Percentiles rank a stretch among this genome's conserved stretches.
Conservation (phyloP, 1,140 invertebrate species). For the Eupristina koningsbergeri region DNA sequence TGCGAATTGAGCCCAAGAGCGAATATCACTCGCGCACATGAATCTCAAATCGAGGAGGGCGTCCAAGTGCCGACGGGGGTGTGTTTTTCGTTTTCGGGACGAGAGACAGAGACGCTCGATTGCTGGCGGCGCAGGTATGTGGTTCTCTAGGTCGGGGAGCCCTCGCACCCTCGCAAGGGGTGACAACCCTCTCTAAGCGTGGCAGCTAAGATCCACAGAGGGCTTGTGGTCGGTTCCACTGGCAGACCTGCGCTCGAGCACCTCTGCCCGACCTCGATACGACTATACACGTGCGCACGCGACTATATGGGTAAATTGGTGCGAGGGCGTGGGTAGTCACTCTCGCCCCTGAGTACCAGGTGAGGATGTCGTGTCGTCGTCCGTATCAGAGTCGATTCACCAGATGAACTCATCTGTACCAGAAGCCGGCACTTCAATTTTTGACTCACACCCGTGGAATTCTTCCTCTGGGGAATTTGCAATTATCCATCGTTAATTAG, state of each 20-base stretch:
- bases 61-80: not conserved
- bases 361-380: not conserved
- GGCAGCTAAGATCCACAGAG: not conserved
- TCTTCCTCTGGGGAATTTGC: too few relatives aligned
- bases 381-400: too few relatives aligned
- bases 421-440: too few relatives aligned
- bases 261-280: conserved; percentile 62
- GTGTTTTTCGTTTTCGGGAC: not conserved
- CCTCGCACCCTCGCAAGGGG: not conserved
- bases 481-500: too few relatives aligned
- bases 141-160: not conserved
- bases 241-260: conserved; percentile 63
- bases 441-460: too few relatives aligned
- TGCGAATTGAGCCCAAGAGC: not conserved
- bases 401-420: too few relatives aligned
- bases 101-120: not conserved
- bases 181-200: not conserved
- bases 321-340: not conserved
- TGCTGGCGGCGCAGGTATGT: not conserved
- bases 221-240: conserved; percentile 44
- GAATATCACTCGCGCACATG: not conserved
- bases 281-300: not conserved
- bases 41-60: not conserved
- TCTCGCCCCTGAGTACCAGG: not conserved
- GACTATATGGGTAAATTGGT: conserved; percentile 3